Base-by-base conservation (phyloP, 1,140 invertebrate species). In the Maniola jurtina region DNA sequence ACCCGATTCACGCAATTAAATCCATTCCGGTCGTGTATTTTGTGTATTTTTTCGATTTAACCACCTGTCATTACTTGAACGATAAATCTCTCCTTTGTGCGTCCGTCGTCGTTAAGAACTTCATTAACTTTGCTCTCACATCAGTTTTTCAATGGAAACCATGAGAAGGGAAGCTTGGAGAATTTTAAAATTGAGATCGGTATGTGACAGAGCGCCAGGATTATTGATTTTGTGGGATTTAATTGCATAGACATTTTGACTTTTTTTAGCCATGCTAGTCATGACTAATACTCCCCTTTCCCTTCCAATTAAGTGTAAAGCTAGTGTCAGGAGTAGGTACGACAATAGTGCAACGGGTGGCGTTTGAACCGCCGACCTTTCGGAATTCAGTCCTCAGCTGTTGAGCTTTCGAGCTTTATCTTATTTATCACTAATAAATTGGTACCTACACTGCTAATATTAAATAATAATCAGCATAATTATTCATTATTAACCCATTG, bases 81-180 rank as follows among this genome's bases (percentile, higher is more conserved):
- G 75, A 87, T 85, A 87, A 87, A 87, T 87, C 83, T 86, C 69
- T 66, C 71, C 71, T 75, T 71, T 77, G 80, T 81, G 73, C 59
- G 74, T 79, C 25, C 74, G 66, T 79, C 75, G 71, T 83, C 78
- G 73, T 87, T 81, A 83, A 85, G 77, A 81, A 81, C 84, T 87
- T 86, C 79, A 87, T 87, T 87, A 86, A 75, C 59, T 81, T 75
- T 81, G 71, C 68, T 34, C 54, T n/a, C n/a, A 74, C 66, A 70
- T 73, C 52, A 69, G 71, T 83, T 84, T 86, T 83, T 85, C 73
- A 77, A 76, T 78, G 74, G 76, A 68, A 71, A 67, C 66, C 69
- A 75, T 75, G 78, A 72, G 76, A 84, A 79, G 61, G 55, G 56
- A 65, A 78, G 67, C 75, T 61, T 50, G 57, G 68, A 66, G 72